These are phyloP conservation scores for Astropecten irregularis DNA, from an alignment of 53 echinoderm and acorn worm species.

Conservation along the genomic window DNA sequence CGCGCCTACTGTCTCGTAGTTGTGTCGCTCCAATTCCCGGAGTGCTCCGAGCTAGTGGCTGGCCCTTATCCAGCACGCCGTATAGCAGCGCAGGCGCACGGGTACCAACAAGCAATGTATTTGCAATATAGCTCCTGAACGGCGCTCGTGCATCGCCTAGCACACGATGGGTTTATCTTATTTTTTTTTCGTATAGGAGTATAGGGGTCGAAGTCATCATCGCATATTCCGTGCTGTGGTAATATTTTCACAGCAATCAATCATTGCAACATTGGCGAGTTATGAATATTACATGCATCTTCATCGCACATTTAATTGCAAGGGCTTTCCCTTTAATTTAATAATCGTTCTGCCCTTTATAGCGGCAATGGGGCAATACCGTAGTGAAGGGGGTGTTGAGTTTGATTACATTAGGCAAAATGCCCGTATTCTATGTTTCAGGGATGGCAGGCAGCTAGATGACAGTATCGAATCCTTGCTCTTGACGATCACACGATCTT, in stretches of 20 bases:
- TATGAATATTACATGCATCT: conserved; percentile 25
- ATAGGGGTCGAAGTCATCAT: conserved; percentile 22
- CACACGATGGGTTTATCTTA: too few species aligned
- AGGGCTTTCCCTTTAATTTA: conserved; percentile 15
- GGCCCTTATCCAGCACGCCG: conserved; percentile 36
- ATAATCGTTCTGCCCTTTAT: not conserved
- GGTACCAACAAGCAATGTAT: conserved; percentile 25
- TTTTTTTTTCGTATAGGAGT: too few species aligned
- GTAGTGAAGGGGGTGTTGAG: conserved; percentile 18
- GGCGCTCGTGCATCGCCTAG: conserved; percentile 10
- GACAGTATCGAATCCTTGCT: conserved; percentile 20
- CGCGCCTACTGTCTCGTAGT: conserved; percentile 4
- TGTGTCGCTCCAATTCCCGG: not conserved
- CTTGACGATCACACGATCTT: conserved; percentile 17
- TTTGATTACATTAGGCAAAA: conserved; percentile 40
- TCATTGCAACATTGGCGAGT: not conserved
- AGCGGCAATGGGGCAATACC: not conserved
- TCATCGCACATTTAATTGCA: not conserved
- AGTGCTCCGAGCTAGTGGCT: conserved; percentile 30
- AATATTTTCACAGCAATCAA: conserved; percentile 48
- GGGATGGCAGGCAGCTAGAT: not conserved
- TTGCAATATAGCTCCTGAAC: conserved; percentile 31
- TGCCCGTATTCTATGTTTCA: conserved; percentile 28
- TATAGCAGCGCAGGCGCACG: conserved; percentile 56
- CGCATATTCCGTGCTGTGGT: conserved; percentile 17